A percentile compares a stretch with the other conserved stretches of the same genome.
Conservation (phyloP, 2,113 vertebrate genomes). For the Pseudonaja textilis region DNA sequence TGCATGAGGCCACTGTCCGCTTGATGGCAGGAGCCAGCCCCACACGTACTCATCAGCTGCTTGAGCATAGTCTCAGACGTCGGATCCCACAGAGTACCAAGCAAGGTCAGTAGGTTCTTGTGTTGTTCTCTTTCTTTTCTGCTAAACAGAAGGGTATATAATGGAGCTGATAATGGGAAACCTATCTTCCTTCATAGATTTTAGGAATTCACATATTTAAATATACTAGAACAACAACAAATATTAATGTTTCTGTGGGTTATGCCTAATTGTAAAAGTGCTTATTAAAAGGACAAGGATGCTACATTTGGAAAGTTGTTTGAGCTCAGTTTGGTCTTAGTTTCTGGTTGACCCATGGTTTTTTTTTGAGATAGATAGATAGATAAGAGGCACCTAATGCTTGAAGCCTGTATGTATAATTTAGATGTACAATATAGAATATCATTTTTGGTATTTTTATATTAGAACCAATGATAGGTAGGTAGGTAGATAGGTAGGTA, state of each 20-base stretch:
- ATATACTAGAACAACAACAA: neutral
- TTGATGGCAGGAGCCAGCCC: conserved; percentile 98
- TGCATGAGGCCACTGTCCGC: conserved; percentile 94
- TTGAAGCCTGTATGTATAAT: neutral
- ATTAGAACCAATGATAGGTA: neutral
- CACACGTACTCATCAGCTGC: conserved; percentile 93
- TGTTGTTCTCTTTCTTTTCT: accelerated
- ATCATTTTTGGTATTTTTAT: neutral
- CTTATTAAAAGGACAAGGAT: neutral
- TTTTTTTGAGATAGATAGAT: neutral
- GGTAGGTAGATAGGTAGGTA: no score
- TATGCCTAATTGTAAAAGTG: neutral
- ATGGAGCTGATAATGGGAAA: neutral
- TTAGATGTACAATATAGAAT: neutral
- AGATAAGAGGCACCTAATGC: neutral
- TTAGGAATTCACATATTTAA: neutral
- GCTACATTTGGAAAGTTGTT: neutral
- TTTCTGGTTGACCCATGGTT: neutral
- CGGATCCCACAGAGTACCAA: conserved; percentile 68
- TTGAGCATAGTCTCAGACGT: conserved; percentile 91
- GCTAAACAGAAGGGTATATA: neutral
- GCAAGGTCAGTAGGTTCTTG: conserved; percentile 53
- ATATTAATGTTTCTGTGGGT: neutral
- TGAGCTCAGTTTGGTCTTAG: neutral
- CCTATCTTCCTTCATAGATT: neutral